Percentiles rank a stretch among this genome's conserved stretches.
These are phyloP conservation scores for Ips nitidus DNA, from an alignment of 1,140 invertebrate genomes.

Conservation along the genomic window DNA sequence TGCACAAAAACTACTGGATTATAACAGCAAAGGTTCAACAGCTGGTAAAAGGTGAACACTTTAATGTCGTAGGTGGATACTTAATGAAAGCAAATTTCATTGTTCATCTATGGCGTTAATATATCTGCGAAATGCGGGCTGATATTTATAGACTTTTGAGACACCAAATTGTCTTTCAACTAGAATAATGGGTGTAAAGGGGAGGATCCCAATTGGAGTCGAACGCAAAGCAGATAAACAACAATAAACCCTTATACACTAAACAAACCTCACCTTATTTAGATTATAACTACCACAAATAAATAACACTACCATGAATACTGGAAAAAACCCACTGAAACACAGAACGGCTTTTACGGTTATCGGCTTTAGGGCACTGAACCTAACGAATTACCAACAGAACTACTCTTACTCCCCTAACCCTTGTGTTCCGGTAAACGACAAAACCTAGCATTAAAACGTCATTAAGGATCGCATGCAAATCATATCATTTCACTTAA, in stretches of 20 bases:
- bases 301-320: no score
- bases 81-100: slow-evolving; percentile 16
- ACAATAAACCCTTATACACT: no score
- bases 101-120: slow-evolving; percentile 20
- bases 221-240: no score
- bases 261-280: no score
- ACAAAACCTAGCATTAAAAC: slow-evolving; percentile 32
- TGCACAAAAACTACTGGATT: no score
- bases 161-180: not conserved
- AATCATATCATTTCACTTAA: slow-evolving; percentile 28
- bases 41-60: slow-evolving; percentile 21
- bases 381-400: slow-evolving; percentile 12
- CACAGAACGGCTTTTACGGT: slow-evolving; percentile 5
- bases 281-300: no score
- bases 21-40: not conserved
- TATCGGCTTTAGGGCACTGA: slow-evolving; percentile 18
- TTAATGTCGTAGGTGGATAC: slow-evolving; percentile 25
- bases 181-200: no score
- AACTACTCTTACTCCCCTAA: slow-evolving; percentile 26
- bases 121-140: slow-evolving; percentile 14
- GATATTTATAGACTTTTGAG: slow-evolving; percentile 12
- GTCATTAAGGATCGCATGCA: slow-evolving; percentile 31
- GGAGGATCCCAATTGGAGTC: no score
- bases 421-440: slow-evolving; percentile 27
- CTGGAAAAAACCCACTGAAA: not conserved